Percentiles rank a stretch among this genome's conserved stretches.
These are phyloP conservation scores for Syngnathus typhle DNA, from an alignment of 2,113 vertebrate genomes.

Conservation along the genomic window DNA sequence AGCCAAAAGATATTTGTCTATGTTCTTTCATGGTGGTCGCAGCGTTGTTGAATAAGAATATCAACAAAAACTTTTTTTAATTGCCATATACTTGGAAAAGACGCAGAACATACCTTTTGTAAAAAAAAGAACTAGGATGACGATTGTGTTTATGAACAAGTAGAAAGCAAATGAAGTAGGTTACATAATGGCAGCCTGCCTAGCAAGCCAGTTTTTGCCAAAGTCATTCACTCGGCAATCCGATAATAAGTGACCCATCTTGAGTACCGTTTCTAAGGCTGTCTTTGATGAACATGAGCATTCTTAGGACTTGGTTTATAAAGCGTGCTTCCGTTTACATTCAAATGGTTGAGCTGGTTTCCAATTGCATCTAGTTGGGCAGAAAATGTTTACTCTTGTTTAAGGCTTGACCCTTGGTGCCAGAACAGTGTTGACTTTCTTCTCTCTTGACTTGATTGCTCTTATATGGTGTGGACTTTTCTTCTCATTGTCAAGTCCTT, in stretches of 20 bases:
- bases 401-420: conserved; percentile 13
- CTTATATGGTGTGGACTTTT: background rate
- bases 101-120: background rate
- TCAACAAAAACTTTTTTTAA: background rate
- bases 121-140: background rate
- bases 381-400: conserved; percentile 26
- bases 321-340: too few relatives aligned
- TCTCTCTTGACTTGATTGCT: too few relatives aligned
- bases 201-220: background rate
- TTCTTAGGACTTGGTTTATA: too few relatives aligned
- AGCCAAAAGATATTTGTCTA: background rate
- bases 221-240: background rate
- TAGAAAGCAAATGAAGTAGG: background rate
- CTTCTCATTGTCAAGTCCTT: background rate
- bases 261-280: too few relatives aligned
- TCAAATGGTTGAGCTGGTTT: background rate
- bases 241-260: too few relatives aligned
- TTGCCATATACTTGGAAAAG: background rate
- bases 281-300: too few relatives aligned
- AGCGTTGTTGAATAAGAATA: too few relatives aligned
- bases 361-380: conserved; percentile 12
- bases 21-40: background rate
- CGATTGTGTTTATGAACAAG: background rate
- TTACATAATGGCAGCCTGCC: background rate
- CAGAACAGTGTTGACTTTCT: conserved; percentile 8